Evolutionary conservation across 2,113 vertebrate species (phyloP), one percentile per base, ranked within the genome.

Genomic region (Rhinichthys klamathensis): DNA sequence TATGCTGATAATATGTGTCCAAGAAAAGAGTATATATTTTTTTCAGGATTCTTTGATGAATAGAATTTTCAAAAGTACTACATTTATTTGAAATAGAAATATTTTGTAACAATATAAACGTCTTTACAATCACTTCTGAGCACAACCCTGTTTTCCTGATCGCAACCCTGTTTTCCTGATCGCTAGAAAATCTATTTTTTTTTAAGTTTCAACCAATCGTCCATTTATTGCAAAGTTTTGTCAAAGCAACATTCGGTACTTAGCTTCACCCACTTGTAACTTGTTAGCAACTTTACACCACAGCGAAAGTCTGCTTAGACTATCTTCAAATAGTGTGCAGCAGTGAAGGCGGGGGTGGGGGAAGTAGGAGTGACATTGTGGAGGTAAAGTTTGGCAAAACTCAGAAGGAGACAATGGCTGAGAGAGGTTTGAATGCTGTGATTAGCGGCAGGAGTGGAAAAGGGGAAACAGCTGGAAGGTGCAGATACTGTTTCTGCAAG

Each of bases 401-500:
- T 93, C 90, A 85, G 88, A 67, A 79, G 86, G 88, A 85, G 88
- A 94, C 93, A 93, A 94, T 89, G 85, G 84, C 67, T 76, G 80
- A 88, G 89, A 75, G 83, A 81, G 90, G 89, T 93, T 88, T 89
- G 88, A 90, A 60, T 88, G 89, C 60, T 0, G 76, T 90, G 93
- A 94, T 94, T 93, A 93, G 86, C 86, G 46, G 84, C 65, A 73
- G 89, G 80, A 58, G 86, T 86, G 51, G 88, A 83, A 86, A 75
- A 61, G 73, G 75, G 86, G 11, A 90, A 91, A 89, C 94, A 94
- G 91, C 94, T 94, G 94, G 90, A 88, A 25, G 82, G 86, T 87
- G 87, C 86, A 94, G 94, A 95, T 94, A 95, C 91, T 90, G 93
- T 91, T 89, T 91, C 80, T 90, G 91, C 90, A 90, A 92, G 86